These are phyloP conservation scores for Labrus mixtus DNA, from an alignment of 2,113 vertebrate genomes.

Conservation along the genomic window DNA sequence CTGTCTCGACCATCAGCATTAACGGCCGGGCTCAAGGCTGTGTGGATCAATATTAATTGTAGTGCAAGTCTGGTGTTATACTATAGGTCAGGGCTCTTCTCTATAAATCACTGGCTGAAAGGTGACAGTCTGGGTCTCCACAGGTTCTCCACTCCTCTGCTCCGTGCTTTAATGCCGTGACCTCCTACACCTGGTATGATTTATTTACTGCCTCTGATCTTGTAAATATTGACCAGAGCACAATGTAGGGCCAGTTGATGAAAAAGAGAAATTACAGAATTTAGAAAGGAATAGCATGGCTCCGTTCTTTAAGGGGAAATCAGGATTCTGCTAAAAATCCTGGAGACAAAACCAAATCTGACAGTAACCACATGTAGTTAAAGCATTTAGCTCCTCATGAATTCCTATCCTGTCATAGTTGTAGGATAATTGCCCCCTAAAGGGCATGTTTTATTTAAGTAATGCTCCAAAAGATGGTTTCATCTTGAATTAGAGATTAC, in stretches of 20 bases:
- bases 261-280: conserved; percentile 21
- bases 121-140: conserved; percentile 73
- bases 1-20: conserved; percentile 32
- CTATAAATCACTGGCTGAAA: conserved; percentile 78
- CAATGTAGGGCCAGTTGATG: conserved; percentile 24
- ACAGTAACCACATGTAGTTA: conserved; percentile 1
- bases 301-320: background rate
- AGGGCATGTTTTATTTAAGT: conserved; percentile 29
- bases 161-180: conserved; percentile 62
- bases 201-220: conserved; percentile 72
- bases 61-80: conserved; percentile 65
- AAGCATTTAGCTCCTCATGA: conserved; percentile 20
- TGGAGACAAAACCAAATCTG: conserved; percentile 1
- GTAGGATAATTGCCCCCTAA: conserved; percentile 15
- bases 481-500: conserved; percentile 38
- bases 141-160: conserved; percentile 49
- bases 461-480: background rate
- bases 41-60: conserved; percentile 79
- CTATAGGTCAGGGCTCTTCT: conserved; percentile 73
- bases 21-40: conserved; percentile 37
- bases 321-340: background rate
- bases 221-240: conserved; percentile 69
- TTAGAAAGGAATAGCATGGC: background rate
- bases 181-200: conserved; percentile 63
- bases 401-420: background rate